These are phyloP conservation scores for Loripinus fragilis DNA, from an alignment of 2,888 invertebrate genomes.

Conservation along the genomic window DNA sequence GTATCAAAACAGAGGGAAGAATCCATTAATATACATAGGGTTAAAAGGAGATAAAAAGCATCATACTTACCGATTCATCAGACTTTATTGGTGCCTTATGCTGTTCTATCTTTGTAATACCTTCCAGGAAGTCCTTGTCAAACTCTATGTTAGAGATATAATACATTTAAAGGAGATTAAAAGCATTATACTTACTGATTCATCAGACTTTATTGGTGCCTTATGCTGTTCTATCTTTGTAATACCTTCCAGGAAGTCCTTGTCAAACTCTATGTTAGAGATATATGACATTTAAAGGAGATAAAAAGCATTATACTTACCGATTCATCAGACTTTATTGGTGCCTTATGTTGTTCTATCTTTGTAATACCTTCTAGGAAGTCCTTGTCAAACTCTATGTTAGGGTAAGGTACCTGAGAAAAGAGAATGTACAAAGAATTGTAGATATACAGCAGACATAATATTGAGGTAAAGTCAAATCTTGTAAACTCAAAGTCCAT, in stretches of 20 bases:
- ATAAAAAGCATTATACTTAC: slow-evolving; percentile 33
- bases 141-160: slow-evolving; percentile 77
- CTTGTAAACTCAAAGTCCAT: too few relatives aligned
- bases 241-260: slow-evolving; percentile 79
- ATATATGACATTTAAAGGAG: too few relatives aligned
- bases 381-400: slow-evolving; percentile 79
- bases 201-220: slow-evolving; percentile 53
- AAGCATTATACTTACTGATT: slow-evolving; percentile 38
- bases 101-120: slow-evolving; percentile 70
- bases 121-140: slow-evolving; percentile 79
- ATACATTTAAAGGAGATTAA: too few relatives aligned
- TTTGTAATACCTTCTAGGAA: slow-evolving; percentile 76
- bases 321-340: slow-evolving; percentile 53
- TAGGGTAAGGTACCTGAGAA: slow-evolving; percentile 77
- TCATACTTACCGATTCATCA: slow-evolving; percentile 45
- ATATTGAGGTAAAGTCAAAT: too few relatives aligned
- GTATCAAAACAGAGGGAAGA: too few relatives aligned
- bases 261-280: slow-evolving; percentile 77
- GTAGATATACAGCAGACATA: too few relatives aligned
- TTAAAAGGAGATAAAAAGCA: too few relatives aligned
- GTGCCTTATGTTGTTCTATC: slow-evolving; percentile 63
- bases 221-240: slow-evolving; percentile 66
- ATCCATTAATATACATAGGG: too few relatives aligned
- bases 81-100: slow-evolving; percentile 55
- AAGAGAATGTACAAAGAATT: too few relatives aligned